phyloP scores from a whole-genome alignment of 2,797 vertebrate species.

The Megalops cyprinoides region DNA sequence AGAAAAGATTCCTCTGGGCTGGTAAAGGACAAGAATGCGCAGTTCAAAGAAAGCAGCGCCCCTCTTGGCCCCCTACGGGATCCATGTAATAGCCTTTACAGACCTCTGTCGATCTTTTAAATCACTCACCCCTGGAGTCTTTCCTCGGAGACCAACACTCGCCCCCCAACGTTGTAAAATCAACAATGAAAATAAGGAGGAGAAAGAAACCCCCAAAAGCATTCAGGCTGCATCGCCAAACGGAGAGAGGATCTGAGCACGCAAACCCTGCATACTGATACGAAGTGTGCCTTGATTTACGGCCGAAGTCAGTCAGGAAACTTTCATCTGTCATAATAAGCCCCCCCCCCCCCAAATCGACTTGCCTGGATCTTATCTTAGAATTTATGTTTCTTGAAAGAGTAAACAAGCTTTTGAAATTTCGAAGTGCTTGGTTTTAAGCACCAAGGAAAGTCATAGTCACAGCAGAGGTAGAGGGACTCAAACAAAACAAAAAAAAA shows the following conservation, averaged over 20 bases:
- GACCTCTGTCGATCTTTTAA: conserved; percentile 11
- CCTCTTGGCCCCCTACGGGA: not conserved
- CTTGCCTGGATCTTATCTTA: not conserved
- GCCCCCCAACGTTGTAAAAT: not conserved
- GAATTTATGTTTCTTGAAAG: too few species aligned
- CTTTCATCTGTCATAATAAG: conserved; percentile 16
- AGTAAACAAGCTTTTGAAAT: too few species aligned
- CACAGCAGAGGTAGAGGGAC: too few species aligned
- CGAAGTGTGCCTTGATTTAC: too few species aligned
- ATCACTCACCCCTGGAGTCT: not conserved
- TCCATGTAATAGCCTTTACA: conserved; percentile 11
- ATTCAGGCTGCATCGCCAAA: too few species aligned
- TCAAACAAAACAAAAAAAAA: too few species aligned
- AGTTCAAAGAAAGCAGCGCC: not conserved
- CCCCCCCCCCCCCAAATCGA: not conserved
- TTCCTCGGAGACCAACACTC: not conserved
- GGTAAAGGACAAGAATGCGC: conserved; percentile 19
- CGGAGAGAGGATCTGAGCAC: too few species aligned
- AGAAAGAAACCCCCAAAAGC: too few species aligned
- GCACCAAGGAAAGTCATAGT: too few species aligned
- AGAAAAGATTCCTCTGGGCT: not conserved
- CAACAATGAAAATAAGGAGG: not conserved
- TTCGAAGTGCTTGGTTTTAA: too few species aligned
- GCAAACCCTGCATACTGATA: too few species aligned
- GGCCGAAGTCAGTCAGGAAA: too few species aligned